phyloP scores from a whole-genome alignment of 2,113 vertebrate genomes.

The Triplophysa tibetana region DNA sequence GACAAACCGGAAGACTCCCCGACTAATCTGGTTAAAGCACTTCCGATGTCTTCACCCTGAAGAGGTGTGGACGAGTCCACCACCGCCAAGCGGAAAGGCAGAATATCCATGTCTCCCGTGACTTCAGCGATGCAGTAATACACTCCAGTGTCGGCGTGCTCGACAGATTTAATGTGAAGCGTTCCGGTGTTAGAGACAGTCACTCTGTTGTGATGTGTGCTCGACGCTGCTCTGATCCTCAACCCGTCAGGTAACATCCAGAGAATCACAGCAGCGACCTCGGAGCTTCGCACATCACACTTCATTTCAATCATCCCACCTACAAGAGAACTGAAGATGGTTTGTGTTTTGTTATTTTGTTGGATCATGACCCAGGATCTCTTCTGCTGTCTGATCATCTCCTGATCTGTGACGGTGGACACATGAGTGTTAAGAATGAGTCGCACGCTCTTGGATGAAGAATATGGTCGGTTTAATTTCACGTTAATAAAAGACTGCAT shows the following conservation, averaged over 20 bases:
- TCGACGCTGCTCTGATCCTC: constrained; percentile 68
- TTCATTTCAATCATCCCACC: constrained; percentile 74
- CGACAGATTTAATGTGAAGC: constrained; percentile 70
- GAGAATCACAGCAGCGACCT: constrained; percentile 63
- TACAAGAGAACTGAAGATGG: constrained; percentile 66
- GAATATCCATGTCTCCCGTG: constrained; percentile 71
- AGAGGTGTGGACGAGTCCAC: constrained; percentile 68
- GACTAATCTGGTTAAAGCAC: constrained; percentile 66
- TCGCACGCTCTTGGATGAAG: constrained; percentile 76
- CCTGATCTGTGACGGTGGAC: constrained; percentile 63
- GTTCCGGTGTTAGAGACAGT: constrained; percentile 69
- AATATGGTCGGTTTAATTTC: constrained; percentile 82
- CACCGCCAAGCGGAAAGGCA: constrained; percentile 76
- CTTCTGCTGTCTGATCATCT: constrained; percentile 50
- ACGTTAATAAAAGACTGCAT: constrained; percentile 81
- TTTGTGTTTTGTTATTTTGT: constrained; percentile 58
- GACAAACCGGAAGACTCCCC: constrained; percentile 77
- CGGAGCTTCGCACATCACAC: constrained; percentile 81
- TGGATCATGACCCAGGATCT: constrained; percentile 88
- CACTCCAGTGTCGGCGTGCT: constrained; percentile 77
- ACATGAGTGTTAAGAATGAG: constrained; percentile 76
- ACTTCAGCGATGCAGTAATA: constrained; percentile 83
- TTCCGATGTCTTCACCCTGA: constrained; percentile 60
- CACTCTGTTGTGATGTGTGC: constrained; percentile 66
- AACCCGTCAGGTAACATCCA: constrained; percentile 89